Evolutionary conservation across 2,113 vertebrate species (phyloP), one percentile per base, ranked within the genome.

Genomic region (Pseudonaja textilis): DNA sequence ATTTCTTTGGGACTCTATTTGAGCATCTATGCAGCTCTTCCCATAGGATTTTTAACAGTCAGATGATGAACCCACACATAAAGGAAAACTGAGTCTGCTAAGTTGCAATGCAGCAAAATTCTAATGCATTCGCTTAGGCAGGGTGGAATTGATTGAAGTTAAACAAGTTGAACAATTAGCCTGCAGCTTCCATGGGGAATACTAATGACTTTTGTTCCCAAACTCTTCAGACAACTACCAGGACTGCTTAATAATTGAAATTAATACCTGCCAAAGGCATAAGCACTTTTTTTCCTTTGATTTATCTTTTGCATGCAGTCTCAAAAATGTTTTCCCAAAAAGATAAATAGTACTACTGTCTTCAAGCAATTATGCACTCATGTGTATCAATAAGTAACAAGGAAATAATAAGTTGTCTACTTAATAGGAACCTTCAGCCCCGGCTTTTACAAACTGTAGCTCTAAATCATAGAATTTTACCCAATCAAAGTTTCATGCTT

Each of bases 1-100:
- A 45, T 85, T 85, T 92, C 87, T 88, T 89, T 96, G 92, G 90
- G 94, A 89, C 74, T 95, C 55, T 47, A 93, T 93, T 92, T 96
- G 94, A 57, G 93, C 85, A 91, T 89, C 87, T 85, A 89, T 22
- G 52, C 55, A 42, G 14, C 4, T 91, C 86, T 85, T 94, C 81
- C 52, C 56, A 61, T 3, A 86, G 18, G 56, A 55, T 59, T 88
- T 56, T 95, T 95, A 95, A 93, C 87, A 93, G 64, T 59, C 57
- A 92, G 16, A 18, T 93, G 20, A 94, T 88, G 55, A 23, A 93
- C 90, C 91, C 91, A 90, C 92, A 93, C 81, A 34, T 91, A 88
- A 2, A 94, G 88, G 39, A 93, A 87, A 95, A 93, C n/a, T 25
- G 42, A 93, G 91, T 57, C n/a, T 87, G 5, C 90, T 92, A 93